Conservation (phyloP, 2,113 vertebrate genomes). For the Lanius collurio region DNA sequence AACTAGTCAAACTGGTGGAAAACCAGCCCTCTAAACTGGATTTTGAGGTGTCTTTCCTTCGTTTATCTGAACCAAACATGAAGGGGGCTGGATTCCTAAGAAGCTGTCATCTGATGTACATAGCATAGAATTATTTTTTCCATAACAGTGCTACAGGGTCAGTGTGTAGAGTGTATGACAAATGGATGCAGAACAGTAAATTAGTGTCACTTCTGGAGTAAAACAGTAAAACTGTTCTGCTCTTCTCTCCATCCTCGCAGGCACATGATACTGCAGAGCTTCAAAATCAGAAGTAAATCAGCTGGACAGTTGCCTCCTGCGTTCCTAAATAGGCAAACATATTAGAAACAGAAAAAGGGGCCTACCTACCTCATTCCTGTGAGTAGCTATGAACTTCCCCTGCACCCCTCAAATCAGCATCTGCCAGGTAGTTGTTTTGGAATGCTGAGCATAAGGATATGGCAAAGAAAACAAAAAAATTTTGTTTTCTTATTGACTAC, state of each 20-base stretch:
- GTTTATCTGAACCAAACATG: background rate
- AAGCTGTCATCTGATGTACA: background rate
- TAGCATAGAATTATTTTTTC: background rate
- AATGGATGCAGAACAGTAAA: background rate
- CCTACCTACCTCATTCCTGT: background rate
- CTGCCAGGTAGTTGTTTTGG: background rate
- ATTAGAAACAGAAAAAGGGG: background rate
- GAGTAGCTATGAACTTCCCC: background rate
- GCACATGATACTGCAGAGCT: background rate
- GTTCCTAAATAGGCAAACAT: conserved; percentile 11
- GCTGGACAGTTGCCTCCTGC: background rate
- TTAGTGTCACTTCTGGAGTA: background rate
- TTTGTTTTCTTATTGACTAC: background rate
- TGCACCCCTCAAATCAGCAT: background rate
- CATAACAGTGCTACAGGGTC: background rate
- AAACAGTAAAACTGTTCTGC: background rate
- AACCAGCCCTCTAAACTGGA: background rate
- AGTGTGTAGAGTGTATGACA: background rate
- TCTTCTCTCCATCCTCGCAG: conserved; percentile 1
- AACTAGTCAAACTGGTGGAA: background rate
- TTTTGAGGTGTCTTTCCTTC: background rate
- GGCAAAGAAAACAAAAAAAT: background rate
- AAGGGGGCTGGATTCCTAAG: background rate
- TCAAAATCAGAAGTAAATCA: conserved; percentile 17
- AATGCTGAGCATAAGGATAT: background rate